Evolutionary conservation across 2,797 vertebrate species (phyloP).

Genomic region (Platyrinchus mystaceus): DNA sequence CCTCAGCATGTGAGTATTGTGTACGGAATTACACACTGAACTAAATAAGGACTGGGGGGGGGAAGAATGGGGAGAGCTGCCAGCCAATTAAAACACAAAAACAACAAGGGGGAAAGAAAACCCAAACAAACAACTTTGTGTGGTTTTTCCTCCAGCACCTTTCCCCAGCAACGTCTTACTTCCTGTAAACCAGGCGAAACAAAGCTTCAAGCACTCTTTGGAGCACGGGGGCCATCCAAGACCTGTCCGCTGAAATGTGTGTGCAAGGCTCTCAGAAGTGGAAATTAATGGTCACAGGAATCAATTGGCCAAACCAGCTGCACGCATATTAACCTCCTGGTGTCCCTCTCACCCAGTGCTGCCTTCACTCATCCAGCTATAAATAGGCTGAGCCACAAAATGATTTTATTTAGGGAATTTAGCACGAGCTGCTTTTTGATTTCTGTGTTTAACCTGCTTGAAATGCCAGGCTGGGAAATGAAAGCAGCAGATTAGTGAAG

Average conservation of each 20-base stretch:
- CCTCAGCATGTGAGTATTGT: constrained; percentile 66
- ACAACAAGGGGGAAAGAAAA: background rate
- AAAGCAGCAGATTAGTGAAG: background rate
- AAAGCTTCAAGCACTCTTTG: background rate
- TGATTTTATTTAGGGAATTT: constrained; percentile 1
- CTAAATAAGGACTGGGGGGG: constrained; percentile 30
- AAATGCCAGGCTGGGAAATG: background rate
- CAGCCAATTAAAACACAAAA: constrained; percentile 59
- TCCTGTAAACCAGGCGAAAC: constrained; percentile 11
- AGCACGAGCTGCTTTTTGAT: background rate
- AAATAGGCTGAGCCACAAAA: constrained; percentile 15
- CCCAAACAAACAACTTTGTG: background rate
- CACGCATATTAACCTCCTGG: constrained; percentile 42
- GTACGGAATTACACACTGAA: constrained; percentile 35
- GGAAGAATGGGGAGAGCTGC: background rate
- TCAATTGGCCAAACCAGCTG: constrained; percentile 59
- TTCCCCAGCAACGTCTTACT: background rate
- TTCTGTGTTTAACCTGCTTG: background rate
- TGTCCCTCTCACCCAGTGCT: background rate
- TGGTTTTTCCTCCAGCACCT: background rate
- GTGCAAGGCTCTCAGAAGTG: constrained; percentile 24
- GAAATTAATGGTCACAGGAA: constrained; percentile 64
- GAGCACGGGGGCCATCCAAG: background rate
- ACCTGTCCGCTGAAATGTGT: constrained; percentile 9
- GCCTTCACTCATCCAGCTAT: constrained; percentile 18